Percentiles rank a stretch among this genome's conserved stretches.
phyloP scores from a whole-genome alignment of 2,113 vertebrate genomes.

The Etia nguti region DNA sequence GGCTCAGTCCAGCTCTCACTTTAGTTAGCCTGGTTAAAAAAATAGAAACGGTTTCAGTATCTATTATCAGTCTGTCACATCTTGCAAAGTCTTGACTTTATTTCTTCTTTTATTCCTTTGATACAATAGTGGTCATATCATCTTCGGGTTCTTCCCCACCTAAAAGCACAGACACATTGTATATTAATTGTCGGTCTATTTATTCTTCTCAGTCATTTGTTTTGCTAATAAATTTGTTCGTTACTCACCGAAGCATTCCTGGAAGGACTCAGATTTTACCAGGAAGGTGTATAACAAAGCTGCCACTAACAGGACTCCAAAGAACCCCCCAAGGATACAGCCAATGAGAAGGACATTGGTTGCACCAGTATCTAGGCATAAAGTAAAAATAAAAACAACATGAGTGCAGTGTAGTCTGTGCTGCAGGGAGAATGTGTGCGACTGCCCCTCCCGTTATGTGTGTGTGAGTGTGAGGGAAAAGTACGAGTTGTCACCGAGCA shows the following conservation, averaged over 20 bases:
- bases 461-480: too few species aligned
- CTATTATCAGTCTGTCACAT: not conserved
- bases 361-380: conserved; percentile 27
- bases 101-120: not conserved
- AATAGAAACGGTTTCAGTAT: not conserved
- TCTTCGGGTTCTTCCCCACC: conserved; percentile 39
- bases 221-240: not conserved
- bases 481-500: too few species aligned
- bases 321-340: conserved; percentile 64
- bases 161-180: conserved; percentile 21
- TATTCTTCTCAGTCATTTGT: not conserved
- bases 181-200: fast-evolving
- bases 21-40: not conserved
- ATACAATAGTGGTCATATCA: conserved; percentile 31
- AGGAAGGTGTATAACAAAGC: conserved; percentile 24
- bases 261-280: conserved; percentile 53
- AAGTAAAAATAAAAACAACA: not conserved
- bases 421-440: too few species aligned
- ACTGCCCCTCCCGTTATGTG: too few species aligned
- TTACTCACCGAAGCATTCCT: conserved; percentile 63
- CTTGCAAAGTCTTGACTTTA: not conserved
- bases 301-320: conserved; percentile 50
- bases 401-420: too few species aligned
- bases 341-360: conserved; percentile 47
- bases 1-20: not conserved